Percentiles rank a stretch among this genome's conserved stretches.
phyloP scores from a whole-genome alignment of 1,140 invertebrate species.

The Hycleus cichorii region DNA sequence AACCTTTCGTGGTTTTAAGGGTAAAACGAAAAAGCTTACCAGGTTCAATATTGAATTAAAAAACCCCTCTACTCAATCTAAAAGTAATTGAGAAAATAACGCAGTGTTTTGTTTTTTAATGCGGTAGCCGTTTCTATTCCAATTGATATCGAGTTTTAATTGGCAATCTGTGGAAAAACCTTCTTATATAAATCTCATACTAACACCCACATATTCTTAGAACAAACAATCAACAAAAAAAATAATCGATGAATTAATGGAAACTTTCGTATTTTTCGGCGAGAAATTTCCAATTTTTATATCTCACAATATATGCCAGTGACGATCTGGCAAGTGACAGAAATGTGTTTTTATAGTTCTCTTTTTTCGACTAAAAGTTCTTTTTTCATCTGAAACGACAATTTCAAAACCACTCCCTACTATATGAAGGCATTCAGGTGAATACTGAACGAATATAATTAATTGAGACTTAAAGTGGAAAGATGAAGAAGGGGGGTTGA shows the following conservation, averaged over 20 bases:
- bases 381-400: no score
- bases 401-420: no score
- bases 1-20: no score
- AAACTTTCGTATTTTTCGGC: no score
- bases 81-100: conserved; percentile 16
- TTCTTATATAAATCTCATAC: neutral
- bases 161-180: neutral
- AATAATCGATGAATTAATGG: no score
- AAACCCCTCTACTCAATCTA: conserved; percentile 7
- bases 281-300: no score
- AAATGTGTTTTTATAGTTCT: no score
- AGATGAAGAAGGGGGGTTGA: neutral
- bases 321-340: no score
- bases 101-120: conserved; percentile 14
- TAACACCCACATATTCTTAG: no score
- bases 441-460: conserved; percentile 14
- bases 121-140: conserved; percentile 4
- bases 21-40: conserved; percentile 4
- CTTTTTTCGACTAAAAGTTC: neutral
- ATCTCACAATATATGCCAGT: no score
- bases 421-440: conserved; percentile 1
- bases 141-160: conserved; percentile 12
- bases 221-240: no score
- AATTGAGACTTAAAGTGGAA: conserved; percentile 12
- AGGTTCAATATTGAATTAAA: conserved; percentile 13